Base-by-base conservation (phyloP, 1,140 invertebrate genomes). In the Penaeus japonicus region DNA sequence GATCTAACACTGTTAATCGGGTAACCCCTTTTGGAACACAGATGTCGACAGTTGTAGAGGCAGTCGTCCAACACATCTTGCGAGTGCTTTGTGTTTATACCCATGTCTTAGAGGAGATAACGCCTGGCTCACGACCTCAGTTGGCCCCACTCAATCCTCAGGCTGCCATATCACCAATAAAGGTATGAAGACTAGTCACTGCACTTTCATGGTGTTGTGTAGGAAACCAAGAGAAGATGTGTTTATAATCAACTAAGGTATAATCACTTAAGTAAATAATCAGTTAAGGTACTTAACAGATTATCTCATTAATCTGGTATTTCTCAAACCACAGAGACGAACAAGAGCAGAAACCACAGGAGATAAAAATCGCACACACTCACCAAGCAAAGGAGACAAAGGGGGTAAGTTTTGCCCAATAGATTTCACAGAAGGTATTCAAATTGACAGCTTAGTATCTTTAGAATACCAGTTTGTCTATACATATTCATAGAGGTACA, bases 1-100 rank as follows among this genome's bases (percentile, higher is more conserved):
- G 10, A 47, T 12, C 47, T 47, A 7, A 47, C 47, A 47, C 10
- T 12, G 10, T 47, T 59, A n/a, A n/a, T 17, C n/a, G 15, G n/a
- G 15, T 15, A 47, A 47, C 5, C 47, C 15, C 10, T 47, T 47
- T 47, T 47, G 47, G 47, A 2, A 7, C 12, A 70, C 91, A 93
- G 73, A 90, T 93, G 35, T 93, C 92, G 57, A 91, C 92, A 53
- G 91, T 93, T 57, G 93, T 94, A 70, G 96, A 96, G 90, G 92
- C 94, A 55, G 93, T 96, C 24, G 92, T 97, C 15, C 93, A 92
- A 55, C 95, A 97, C 89, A 93, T 96, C 0, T 91, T 95, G 55
- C 95, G 95, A 91, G 92, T 97, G 59, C 91, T 97, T 32, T 96
- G 96, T 91, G 95, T 96, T 70, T 95, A 96, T 91, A 94, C 95